Base-by-base conservation (phyloP, 92 coral and sea anemone species). In the Metridium senile region DNA sequence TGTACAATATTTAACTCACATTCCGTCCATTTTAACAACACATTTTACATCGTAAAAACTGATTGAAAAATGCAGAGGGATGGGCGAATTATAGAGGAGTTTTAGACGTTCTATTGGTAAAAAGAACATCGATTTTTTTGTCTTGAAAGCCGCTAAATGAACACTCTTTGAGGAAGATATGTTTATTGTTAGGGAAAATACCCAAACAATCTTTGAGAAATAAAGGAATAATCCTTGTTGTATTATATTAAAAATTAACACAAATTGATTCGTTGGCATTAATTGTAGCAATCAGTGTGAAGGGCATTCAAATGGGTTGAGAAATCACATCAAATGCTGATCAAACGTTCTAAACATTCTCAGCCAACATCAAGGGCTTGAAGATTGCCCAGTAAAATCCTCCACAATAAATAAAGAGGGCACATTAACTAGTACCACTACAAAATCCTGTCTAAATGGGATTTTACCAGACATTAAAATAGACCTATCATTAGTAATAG, bases 331-430 rank as follows among this genome's bases (percentile, higher is more conserved):
- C 45, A 31, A 31, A 30, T 30, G 28, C 17, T 63, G 39, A 28
- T 21, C 21, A 19, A 58, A 10, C 23, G 61, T 54, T 54, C 23
- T 9, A 54, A 54, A 9, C 33, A 63, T 31, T 63, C 45, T 2
- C 23, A 29, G 65, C 45, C 69, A 63, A 63, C 69, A 31, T 29
- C 43, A 63, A 63, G 45, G 43, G 69, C n/a, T 11, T 63, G 39
- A 31, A 63, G 69, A 63, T 63, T 63, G 45, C 69, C 45, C 45
- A 31, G 39, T 13, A 63, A 63, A 63, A 63, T 39, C 17, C 69
- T 29, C 45, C 3, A n/a, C 23, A 63, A 13, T 63, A 63, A 28
- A 63, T 63, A 63, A 63, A 63, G 69, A 63, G 35, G 69, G 69
- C 18, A 31, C 26, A 63, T 63, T 63, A 63, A 63, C 69, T 26